A percentile compares a stretch with the other conserved stretches of the same genome.
Evolutionary conservation across 2,888 invertebrate genomes (phyloP).

Genomic region (Hymenopus coronatus): DNA sequence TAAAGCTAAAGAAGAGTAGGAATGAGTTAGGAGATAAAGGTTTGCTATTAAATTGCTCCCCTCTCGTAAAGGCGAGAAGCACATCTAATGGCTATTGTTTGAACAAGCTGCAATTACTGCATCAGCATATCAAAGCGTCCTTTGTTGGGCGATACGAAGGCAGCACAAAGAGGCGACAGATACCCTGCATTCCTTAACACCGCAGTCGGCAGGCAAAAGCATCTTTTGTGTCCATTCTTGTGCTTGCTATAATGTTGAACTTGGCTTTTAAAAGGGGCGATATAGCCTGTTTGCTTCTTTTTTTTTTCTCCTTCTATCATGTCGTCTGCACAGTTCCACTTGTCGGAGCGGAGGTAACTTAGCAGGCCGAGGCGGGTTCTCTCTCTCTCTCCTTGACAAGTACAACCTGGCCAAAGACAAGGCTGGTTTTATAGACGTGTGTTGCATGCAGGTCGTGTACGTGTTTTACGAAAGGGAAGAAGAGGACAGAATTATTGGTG

Average conservation of each 20-base stretch:
- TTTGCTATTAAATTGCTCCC: too few species aligned
- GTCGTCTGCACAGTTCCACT: background rate
- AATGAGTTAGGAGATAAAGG: too few species aligned
- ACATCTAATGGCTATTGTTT: background rate
- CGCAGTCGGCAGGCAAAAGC: background rate
- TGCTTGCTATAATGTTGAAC: background rate
- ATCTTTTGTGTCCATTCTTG: background rate
- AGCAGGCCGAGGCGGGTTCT: background rate
- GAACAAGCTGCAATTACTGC: background rate
- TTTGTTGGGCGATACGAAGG: background rate
- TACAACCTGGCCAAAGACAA: background rate
- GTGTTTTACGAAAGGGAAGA: background rate
- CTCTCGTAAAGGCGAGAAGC: background rate
- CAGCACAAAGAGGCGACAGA: background rate
- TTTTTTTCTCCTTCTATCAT: background rate
- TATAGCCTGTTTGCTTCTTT: too few species aligned
- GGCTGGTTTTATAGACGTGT: slow-evolving; percentile 11
- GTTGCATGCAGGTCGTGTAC: background rate
- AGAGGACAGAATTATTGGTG: background rate
- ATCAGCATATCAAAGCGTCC: background rate
- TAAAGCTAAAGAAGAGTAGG: too few species aligned
- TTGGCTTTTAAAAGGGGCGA: background rate
- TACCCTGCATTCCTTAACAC: background rate
- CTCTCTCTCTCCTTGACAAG: background rate
- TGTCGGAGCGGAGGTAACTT: background rate